A percentile compares a stretch with the other conserved stretches of the same genome.
These are phyloP conservation scores for Pavo muticus DNA, from an alignment of 2,113 vertebrate species.

Conservation along the genomic window DNA sequence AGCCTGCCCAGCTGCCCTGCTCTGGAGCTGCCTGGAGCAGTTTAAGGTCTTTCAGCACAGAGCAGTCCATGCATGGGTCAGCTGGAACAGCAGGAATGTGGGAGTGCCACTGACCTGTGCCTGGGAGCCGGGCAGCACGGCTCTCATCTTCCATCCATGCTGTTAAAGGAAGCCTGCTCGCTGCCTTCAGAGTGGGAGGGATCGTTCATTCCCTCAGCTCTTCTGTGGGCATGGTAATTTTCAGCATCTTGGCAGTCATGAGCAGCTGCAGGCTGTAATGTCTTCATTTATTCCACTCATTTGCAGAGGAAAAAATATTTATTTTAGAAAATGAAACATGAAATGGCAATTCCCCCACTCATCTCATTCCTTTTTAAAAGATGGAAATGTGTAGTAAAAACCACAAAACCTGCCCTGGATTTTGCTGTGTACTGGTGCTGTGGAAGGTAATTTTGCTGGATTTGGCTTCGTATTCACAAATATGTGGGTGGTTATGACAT, in stretches of 20 bases:
- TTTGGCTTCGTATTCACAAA: neutral
- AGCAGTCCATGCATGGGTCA: neutral
- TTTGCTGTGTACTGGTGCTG: neutral
- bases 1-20: neutral
- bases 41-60: neutral
- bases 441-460: neutral
- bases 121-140: neutral
- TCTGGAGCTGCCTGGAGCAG: neutral
- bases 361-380: neutral
- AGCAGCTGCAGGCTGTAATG: neutral
- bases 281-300: neutral
- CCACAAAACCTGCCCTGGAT: neutral
- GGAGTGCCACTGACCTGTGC: neutral
- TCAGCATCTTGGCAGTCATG: neutral
- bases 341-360: fast-evolving
- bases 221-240: fast-evolving
- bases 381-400: neutral
- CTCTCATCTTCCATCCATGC: fast-evolving
- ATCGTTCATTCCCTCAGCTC: neutral
- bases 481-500: neutral
- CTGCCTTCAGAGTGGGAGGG: neutral
- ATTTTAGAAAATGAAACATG: neutral
- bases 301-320: neutral
- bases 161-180: neutral
- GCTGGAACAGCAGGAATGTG: neutral